Evolutionary conservation across 2,113 vertebrate genomes (phyloP), one percentile per base, ranked within the genome.

Genomic region (Tiliqua scincoides): DNA sequence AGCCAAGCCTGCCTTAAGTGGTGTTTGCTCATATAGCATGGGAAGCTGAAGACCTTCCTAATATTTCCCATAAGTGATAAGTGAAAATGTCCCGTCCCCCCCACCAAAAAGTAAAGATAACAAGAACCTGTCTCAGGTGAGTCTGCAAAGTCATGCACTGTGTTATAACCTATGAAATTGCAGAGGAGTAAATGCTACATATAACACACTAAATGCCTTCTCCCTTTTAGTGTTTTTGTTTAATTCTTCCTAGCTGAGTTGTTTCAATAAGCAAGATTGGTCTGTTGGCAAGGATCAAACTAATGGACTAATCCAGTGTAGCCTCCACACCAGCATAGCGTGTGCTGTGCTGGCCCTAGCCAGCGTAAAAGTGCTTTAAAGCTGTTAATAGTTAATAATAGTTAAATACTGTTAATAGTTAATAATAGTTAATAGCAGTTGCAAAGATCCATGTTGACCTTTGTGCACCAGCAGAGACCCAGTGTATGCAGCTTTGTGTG

Each of bases 1-100:
- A 99, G 97, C 97, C 97, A 95, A 97, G 95, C 92, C 96, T 95
- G 92, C 94, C 97, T 98, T 97, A 97, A 98, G 96, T 98, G 97
- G 95, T 94, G 95, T 97, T 97, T 97, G 96, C 95, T 96, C 91
- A 93, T 95, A 94, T 40, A 94, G 91, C 93, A 95, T 94, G 91
- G 94, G 96, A 94, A 91, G 85, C 91, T 95, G 96, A 97, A 97
- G 96, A 96, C 94, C 94, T 95, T 89, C 25, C 85, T 96, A 96
- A 97, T 97, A 96, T 96, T 96, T 95, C 95, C 96, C 96, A 88
- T 95, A 96, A 96, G 96, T 97, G 95, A 96, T 65, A 86, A 86
- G 48, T 63, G 57, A 86, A 89, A 86, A 91, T 93, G 90, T 73
- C 93, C 40, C n/a, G 3, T 12, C 59, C 12, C 59, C 59, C 59